Evolutionary conservation across 2,113 vertebrate species (phyloP), one percentile per base, ranked within the genome.

Genomic region (Gorsachius goisagi): DNA sequence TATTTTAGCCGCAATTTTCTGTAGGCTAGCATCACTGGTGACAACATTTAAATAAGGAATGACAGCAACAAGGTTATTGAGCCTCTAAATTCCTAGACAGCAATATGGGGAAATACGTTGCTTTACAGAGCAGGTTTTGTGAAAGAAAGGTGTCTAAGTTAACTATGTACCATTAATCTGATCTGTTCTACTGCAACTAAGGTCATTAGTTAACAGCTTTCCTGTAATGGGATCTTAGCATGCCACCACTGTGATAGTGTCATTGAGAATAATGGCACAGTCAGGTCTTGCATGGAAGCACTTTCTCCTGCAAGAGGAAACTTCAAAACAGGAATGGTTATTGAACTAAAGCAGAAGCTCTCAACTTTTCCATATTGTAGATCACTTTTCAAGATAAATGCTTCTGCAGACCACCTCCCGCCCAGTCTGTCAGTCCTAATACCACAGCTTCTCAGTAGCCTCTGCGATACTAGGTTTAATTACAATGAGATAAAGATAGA

Each of bases 261-360:
- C 95, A 94, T 95, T 94, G 93, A 96, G 90, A 95, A 96, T 95
- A 97, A 93, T 97, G 94, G 95, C 96, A 95, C 95, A 93, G 93
- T 91, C 53, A 97, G 94, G 95, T 96, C 92, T 97, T 96, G 90
- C 89, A 74, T 96, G 96, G 95, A 94, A 96, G 97, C 94, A 95
- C 91, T 97, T 97, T 95, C 89, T 95, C 91, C 93, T 89, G 91
- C 95, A 85, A 82, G 92, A 82, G 94, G 1, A 95, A 96, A 94
- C 94, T 97, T 97, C 95, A 97, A 95, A 96, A 94, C 95, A 97
- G 71, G 74, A 89, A 95, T 44, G 60, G 85, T 94, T 97, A 95
- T 91, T 95, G 95, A 95, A 95, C 92, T 93, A 89, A 89, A 74
- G 94, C 94, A 88, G 94, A 92, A 94, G 92, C 92, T 95, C 97